A percentile compares a stretch with the other conserved stretches of the same genome.
Evolutionary conservation across 2,113 vertebrate species (phyloP).

Genomic region (Mungos mungo): DNA sequence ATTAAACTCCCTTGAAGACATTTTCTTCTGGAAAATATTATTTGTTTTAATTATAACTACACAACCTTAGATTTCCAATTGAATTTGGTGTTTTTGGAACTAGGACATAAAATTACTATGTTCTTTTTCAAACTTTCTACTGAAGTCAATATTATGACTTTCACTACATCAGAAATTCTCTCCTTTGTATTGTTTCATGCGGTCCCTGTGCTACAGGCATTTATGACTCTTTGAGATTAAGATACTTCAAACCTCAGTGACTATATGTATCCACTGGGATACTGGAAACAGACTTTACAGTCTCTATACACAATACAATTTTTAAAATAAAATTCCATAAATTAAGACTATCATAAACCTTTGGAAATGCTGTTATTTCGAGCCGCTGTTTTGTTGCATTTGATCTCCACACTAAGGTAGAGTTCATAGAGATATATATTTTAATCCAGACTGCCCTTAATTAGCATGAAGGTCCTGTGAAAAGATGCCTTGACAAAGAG

Average conservation of each 20-base stretch:
- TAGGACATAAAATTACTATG: slow-evolving; percentile 20
- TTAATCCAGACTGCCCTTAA: slow-evolving; percentile 20
- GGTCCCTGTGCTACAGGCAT: neutral
- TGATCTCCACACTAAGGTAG: neutral
- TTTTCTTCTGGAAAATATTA: slow-evolving; percentile 14
- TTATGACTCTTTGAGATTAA: slow-evolving; percentile 61
- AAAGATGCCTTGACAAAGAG: neutral
- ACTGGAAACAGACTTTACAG: slow-evolving; percentile 54
- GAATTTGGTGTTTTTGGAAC: slow-evolving; percentile 7
- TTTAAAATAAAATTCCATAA: slow-evolving; percentile 70
- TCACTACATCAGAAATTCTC: slow-evolving; percentile 37
- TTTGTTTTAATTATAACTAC: neutral
- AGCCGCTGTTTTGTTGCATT: slow-evolving; percentile 49
- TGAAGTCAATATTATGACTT: slow-evolving; percentile 49
- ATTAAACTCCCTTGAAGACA: neutral
- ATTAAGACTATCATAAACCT: slow-evolving; percentile 38
- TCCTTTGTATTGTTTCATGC: neutral
- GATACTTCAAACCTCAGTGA: slow-evolving; percentile 74
- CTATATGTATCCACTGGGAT: slow-evolving; percentile 37
- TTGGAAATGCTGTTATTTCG: slow-evolving; percentile 41
- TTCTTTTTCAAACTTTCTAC: slow-evolving; percentile 34
- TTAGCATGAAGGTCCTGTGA: slow-evolving; percentile 52
- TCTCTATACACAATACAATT: slow-evolving; percentile 55
- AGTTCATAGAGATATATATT: slow-evolving; percentile 29
- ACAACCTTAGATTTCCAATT: neutral